Conservation (phyloP, 2,888 invertebrate genomes). For the Cloeon dipterum region DNA sequence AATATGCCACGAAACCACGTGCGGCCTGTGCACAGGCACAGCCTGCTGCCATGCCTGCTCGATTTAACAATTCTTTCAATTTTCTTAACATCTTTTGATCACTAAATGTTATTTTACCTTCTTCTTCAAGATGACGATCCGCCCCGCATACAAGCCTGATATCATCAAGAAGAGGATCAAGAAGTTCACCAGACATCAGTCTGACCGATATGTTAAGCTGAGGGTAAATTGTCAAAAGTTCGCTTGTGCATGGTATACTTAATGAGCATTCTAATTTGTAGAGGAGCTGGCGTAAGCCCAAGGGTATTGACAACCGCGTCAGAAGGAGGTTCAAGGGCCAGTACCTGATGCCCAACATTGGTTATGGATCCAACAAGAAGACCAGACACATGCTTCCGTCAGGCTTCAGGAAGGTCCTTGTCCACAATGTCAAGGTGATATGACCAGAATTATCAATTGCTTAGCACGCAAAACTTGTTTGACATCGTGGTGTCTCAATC, state of each 20-base stretch:
- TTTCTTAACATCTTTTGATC: too few species aligned
- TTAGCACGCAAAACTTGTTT: too few species aligned
- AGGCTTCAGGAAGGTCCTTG: slow-evolving; percentile 89
- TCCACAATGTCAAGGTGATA: slow-evolving; percentile 61
- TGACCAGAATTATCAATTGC: too few species aligned
- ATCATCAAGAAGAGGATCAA: slow-evolving; percentile 96
- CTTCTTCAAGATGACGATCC: slow-evolving; percentile 10
- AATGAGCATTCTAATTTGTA: slow-evolving; percentile 19
- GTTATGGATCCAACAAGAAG: slow-evolving; percentile 89
- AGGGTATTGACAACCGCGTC: slow-evolving; percentile 99
- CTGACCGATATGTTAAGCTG: slow-evolving; percentile 90
- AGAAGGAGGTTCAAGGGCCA: slow-evolving; percentile 98
- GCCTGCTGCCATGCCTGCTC: too few species aligned
- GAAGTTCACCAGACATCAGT: slow-evolving; percentile 96
- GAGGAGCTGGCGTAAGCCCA: slow-evolving; percentile 98
- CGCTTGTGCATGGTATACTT: not conserved
- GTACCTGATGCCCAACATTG: slow-evolving; percentile 96
- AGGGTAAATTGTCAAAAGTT: slow-evolving; percentile 31
- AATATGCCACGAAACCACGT: too few species aligned
- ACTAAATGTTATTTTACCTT: too few species aligned
- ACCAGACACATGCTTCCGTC: slow-evolving; percentile 94
- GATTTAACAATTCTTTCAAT: too few species aligned
- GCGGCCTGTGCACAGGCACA: too few species aligned
- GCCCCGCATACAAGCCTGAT: slow-evolving; percentile 69
- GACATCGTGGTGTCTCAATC: too few species aligned